These are phyloP conservation scores for Oceanodroma leucorhoa DNA, from an alignment of 2,797 vertebrate genomes.

Conservation along the genomic window DNA sequence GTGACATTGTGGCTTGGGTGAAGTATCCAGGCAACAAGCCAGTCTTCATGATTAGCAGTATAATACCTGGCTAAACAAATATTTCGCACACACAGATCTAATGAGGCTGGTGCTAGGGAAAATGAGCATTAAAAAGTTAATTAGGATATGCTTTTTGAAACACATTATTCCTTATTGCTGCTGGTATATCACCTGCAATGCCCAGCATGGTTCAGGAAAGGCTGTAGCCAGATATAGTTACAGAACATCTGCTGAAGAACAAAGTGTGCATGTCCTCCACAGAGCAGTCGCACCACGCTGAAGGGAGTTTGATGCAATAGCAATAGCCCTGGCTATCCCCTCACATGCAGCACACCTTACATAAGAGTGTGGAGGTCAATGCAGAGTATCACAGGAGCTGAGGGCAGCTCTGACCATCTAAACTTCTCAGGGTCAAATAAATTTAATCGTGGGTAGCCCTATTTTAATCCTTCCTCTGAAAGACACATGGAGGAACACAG, in stretches of 20 bases:
- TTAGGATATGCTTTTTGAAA: slow-evolving; percentile 23
- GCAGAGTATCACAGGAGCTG: not conserved
- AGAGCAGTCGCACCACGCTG: not conserved
- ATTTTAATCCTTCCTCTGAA: not conserved
- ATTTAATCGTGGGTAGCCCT: not conserved
- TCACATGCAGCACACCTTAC: not conserved
- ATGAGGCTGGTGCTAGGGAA: slow-evolving; percentile 11
- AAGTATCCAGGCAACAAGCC: slow-evolving; percentile 59
- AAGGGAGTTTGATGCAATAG: not conserved
- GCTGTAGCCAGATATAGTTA: slow-evolving; percentile 37
- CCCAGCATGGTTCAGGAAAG: not conserved
- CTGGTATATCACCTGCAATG: not conserved
- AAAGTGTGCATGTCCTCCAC: not conserved
- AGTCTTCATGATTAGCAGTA: slow-evolving; percentile 18
- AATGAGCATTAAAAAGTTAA: slow-evolving; percentile 35
- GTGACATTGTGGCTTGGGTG: slow-evolving; percentile 8
- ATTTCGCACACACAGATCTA: not conserved
- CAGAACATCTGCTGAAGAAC: slow-evolving; percentile 52
- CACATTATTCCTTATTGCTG: not conserved
- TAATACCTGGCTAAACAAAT: slow-evolving; percentile 44
- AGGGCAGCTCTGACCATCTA: not conserved
- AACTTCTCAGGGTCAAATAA: not conserved
- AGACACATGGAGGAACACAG: not conserved
- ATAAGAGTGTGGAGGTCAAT: not conserved
- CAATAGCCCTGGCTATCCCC: not conserved